Evolutionary conservation across 2,797 vertebrate genomes (phyloP), one percentile per base, ranked within the genome.

Genomic region (Spinus olivaceus): DNA sequence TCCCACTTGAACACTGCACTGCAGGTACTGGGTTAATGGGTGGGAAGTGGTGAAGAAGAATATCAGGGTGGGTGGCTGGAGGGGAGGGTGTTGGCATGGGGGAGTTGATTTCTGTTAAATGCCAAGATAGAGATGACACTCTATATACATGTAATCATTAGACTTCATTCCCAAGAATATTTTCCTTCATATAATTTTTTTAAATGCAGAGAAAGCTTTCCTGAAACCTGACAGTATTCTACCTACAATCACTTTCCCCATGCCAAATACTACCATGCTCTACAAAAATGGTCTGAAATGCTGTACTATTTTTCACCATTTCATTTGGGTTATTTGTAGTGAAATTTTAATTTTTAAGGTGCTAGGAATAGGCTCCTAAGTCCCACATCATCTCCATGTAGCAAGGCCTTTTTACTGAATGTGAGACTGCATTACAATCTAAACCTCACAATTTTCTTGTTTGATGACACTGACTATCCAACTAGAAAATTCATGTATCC

Each of bases 401-500:
- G 81, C 79, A 57, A 88, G 88, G 90, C 93, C 88, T 91, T 92
- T 96, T 78, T 77, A 76, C 53, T 91, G 85, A 96, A 94, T 15
- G 49, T 77, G 71, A 91, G 81, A 65, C 91, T 95, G 93, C 88
- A 77, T 92, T 96, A 86, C 77, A 96, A 65, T 89, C 71, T 35
- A 80, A 91, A 83, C 71, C 88, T 92, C 80, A 81, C 78, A 39
- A 66, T 96, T 94, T 90, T 91, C 63, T 83, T 93, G 88, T 94
- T 95, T 92, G 87, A 81, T 85, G 90, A 80, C 84, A 84, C 54
- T 94, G 93, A 91, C 89, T 95, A 91, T 74, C 80, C 90, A 95
- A 32, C 78, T 94, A 95, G 88, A 94, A 96, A 95, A 96, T 94
- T 96, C 71, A 95, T 94, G 65, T 90, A 92, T 94, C 92, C 94